Evolutionary conservation across 1,140 invertebrate genomes (phyloP), one percentile per base, ranked within the genome.

Genomic region (Aleiodes sp.): DNA sequence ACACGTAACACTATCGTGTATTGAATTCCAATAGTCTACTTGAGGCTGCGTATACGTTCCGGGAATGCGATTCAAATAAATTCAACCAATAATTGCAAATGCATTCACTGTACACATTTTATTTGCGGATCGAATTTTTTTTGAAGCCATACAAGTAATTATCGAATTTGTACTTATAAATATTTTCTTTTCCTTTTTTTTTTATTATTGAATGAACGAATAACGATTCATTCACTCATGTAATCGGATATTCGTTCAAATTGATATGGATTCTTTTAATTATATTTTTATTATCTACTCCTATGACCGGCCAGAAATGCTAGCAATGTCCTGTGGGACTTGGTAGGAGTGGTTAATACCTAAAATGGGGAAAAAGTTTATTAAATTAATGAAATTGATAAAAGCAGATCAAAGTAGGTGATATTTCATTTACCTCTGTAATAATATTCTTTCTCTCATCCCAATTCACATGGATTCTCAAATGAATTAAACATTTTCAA

Each of bases 11-110:
- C 26, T 52, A 8, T 52, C 46, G 46, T 12, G 46, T 52, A 52
- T 52, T 52, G 46, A 52, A 52, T 52, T 52, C 46, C 46, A 52
- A 52, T 52, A 21, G 4, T 52, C 46, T 24, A 21, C 46, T 52
- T 3, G 21, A 16, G 10, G 12, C 21, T 4, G 46, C 19, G 46
- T 21, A 21, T 52, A 2, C 6, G 21, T 52, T 52, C 26, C 46
- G 46, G 2, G 46, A 2, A 52, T 52, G 3, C 46, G 26, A 52
- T 52, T 52, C 26, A 52, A 52, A 52, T 52, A 52, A 52, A 52
- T 52, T 52, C 26, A 24, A 7, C 21, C 46, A 52, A 52, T 52
- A 19, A 52, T 4, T 52, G 21, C 21, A 6, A 52, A 52, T 52
- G 8, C 16, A 24, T 16, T 52, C n/a, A 52, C 19, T 52, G 6